Percentiles rank a stretch among this genome's conserved stretches.
Conservation (phyloP, 1,140 invertebrate species). For the Pogonomyrmex californicus region DNA sequence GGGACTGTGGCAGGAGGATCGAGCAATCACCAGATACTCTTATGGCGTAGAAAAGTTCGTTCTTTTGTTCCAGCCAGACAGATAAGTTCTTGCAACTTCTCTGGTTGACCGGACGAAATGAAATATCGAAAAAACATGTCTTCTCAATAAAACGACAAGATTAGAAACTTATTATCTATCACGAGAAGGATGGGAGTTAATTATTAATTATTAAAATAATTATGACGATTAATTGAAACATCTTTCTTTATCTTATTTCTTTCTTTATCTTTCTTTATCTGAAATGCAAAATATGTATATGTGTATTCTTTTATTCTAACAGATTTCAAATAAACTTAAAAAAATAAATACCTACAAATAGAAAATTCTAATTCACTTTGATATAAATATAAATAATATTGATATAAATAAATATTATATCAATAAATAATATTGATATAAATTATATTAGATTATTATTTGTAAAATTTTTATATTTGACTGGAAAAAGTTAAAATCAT, state of each 20-base stretch:
- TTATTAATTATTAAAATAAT: not conserved
- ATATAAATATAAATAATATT: not conserved
- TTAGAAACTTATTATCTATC: not conserved
- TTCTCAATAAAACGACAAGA: slow-evolving; percentile 56
- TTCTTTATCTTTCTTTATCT: not conserved
- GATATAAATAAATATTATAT: no score
- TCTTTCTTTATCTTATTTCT: no score
- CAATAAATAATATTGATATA: no score
- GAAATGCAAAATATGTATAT: not conserved
- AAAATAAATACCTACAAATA: not conserved
- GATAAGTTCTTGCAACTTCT: slow-evolving; percentile 76
- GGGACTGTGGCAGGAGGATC: slow-evolving; percentile 34
- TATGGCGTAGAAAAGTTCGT: slow-evolving; percentile 71
- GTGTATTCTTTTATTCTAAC: not conserved
- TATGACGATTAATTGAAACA: not conserved
- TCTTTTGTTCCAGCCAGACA: slow-evolving; percentile 68
- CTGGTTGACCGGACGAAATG: slow-evolving; percentile 52
- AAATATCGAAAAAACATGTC: slow-evolving; percentile 59
- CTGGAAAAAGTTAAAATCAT: not conserved
- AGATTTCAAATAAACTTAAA: not conserved
- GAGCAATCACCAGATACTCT: slow-evolving; percentile 77
- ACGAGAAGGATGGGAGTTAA: not conserved
- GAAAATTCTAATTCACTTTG: not conserved
- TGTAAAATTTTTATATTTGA: not conserved
- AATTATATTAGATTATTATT: no score